Evolutionary conservation across 2,888 invertebrate genomes (phyloP).

Genomic region (Pammene fasciana): DNA sequence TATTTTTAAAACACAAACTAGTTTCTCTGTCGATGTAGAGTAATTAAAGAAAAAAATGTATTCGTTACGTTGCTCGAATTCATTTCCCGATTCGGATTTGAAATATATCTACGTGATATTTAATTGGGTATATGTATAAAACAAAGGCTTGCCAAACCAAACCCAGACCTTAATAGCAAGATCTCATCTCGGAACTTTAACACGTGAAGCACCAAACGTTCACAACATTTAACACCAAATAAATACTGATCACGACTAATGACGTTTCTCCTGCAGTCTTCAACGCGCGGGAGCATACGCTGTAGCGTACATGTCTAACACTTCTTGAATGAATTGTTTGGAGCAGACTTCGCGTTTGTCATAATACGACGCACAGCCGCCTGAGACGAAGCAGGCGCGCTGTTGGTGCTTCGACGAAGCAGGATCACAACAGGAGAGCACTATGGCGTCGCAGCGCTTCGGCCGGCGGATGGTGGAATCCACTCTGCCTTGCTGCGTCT

Average conservation of each 20-base stretch:
- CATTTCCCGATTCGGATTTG: not conserved
- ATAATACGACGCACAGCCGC: constrained; percentile 56
- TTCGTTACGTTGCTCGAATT: not conserved
- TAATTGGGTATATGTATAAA: too few species aligned
- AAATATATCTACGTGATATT: not conserved
- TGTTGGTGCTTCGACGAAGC: constrained; percentile 46
- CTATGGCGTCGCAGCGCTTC: constrained; percentile 62
- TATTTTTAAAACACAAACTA: not conserved
- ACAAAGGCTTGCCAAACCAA: not conserved
- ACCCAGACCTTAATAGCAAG: constrained; percentile 2
- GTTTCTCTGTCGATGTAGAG: not conserved
- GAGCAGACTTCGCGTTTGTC: constrained; percentile 55
- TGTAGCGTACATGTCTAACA: constrained; percentile 57
- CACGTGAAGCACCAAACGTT: constrained; percentile 33
- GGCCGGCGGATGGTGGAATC: constrained; percentile 44
- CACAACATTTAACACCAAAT: constrained; percentile 41
- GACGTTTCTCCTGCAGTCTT: constrained; percentile 36
- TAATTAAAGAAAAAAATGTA: not conserved
- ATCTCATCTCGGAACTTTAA: not conserved
- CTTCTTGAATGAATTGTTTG: constrained; percentile 50
- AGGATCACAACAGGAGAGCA: constrained; percentile 63
- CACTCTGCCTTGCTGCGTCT: constrained; percentile 42
- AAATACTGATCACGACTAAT: constrained; percentile 58
- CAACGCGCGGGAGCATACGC: constrained; percentile 59
- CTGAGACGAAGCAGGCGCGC: constrained; percentile 57